Conservation (phyloP, 2,113 vertebrate species). For the Larimichthys polyactis region DNA sequence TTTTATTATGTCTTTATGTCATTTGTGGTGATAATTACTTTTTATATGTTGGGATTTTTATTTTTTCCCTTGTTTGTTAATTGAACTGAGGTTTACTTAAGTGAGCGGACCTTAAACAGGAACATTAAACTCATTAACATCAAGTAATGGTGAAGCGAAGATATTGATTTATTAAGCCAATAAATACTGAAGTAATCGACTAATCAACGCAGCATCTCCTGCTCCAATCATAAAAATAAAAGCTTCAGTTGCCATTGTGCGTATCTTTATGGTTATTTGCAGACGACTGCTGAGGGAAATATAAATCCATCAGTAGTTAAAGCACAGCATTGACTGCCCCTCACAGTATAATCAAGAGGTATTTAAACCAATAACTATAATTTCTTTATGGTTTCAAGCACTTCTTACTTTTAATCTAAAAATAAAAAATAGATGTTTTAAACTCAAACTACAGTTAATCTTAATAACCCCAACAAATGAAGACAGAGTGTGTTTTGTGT, state of each 20-base stretch:
- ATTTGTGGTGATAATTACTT: not conserved
- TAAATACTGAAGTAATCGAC: constrained; percentile 29
- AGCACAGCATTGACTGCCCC: not conserved
- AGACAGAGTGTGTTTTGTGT: constrained; percentile 63
- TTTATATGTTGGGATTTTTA: not conserved
- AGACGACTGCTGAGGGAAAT: constrained; percentile 16
- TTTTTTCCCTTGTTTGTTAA: not conserved
- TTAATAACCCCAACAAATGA: constrained; percentile 15
- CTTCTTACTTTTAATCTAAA: not conserved
- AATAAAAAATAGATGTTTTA: constrained; percentile 6
- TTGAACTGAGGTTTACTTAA: not conserved
- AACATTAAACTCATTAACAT: constrained; percentile 9
- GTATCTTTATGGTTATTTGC: constrained; percentile 34
- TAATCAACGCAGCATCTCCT: not conserved
- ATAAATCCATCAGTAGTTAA: constrained; percentile 35
- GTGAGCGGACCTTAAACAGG: not conserved
- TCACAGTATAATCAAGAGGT: not conserved
- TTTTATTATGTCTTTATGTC: not conserved
- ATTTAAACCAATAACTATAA: constrained; percentile 4
- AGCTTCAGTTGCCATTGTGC: constrained; percentile 16
- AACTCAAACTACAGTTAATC: not conserved
- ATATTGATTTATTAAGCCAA: constrained; percentile 35
- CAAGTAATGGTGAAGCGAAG: not conserved
- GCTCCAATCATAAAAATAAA: constrained; percentile 11
- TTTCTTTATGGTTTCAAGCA: not conserved